These are phyloP conservation scores for Pegoplata infirma DNA, from an alignment of 2,888 invertebrate species.

Conservation along the genomic window DNA sequence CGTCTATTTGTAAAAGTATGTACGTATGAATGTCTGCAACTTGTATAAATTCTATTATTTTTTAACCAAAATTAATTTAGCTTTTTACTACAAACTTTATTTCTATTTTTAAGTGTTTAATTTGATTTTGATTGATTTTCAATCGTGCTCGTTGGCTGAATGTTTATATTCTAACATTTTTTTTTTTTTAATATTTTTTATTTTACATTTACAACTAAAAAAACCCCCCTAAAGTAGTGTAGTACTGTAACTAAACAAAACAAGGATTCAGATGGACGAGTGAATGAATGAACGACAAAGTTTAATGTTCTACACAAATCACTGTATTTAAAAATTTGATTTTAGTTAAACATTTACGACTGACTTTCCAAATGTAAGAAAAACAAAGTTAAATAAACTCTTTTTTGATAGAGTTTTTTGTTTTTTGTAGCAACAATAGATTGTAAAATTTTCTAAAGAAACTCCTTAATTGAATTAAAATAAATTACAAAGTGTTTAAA, in stretches of 20 bases:
- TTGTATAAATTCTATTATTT: slow-evolving; percentile 8
- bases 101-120: slow-evolving; percentile 51
- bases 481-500: slow-evolving; percentile 11
- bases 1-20: not conserved
- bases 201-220: not conserved
- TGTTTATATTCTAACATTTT: too few relatives aligned
- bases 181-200: too few relatives aligned
- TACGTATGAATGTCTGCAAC: not conserved
- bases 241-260: not conserved
- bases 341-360: slow-evolving; percentile 35
- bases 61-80: slow-evolving; percentile 35
- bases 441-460: not conserved
- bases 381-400: not conserved
- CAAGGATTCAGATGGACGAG: not conserved
- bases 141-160: slow-evolving; percentile 7
- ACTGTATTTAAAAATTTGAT: slow-evolving; percentile 2
- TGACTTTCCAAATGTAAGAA: not conserved
- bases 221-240: not conserved
- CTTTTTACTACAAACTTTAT: slow-evolving; percentile 25
- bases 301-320: not conserved
- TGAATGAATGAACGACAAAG: not conserved
- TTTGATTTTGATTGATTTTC: slow-evolving; percentile 59
- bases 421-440: not conserved
- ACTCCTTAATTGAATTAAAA: slow-evolving; percentile 48
- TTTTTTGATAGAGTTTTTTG: not conserved